Base-by-base conservation (phyloP, 2,113 vertebrate genomes). In the Brachyhypopomus gauderio region DNA sequence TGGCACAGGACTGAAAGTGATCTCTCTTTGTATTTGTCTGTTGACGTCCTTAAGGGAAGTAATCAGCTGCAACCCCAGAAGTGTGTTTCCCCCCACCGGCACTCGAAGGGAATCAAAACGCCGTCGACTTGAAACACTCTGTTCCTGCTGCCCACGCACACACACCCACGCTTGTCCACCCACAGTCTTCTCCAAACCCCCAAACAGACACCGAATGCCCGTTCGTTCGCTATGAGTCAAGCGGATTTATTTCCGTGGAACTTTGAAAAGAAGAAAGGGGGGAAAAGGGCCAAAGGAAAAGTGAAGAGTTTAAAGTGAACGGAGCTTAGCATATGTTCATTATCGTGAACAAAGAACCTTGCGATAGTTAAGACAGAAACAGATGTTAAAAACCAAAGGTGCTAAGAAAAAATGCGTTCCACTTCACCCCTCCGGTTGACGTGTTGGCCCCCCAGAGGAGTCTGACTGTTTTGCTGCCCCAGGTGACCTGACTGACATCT, bases 21-120 rank as follows among this genome's bases (percentile, higher is more conserved):
- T 77, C 36, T 34, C 38, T 64, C 45, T 72, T 11, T 48, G 56
- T 77, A 69, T 84, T 78, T 69, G 78, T 66, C 72, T 75, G 72
- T 75, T 52, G 66, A 75, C 30, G 79, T 81, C 79, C 79, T 81
- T 81, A 45, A 52, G 79, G 75, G 74, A 67, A 77, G 52, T 74
- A 80, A 85, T 85, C 79, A 81, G 62, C 79, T 81, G 75, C 74
- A 85, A 78, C 52, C 83, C 55, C 79, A 85, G 83, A 85, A 81
- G 83, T 63, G 27, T 5, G 27, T 81, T 85, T 74, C 34, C 55
- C 74, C 69, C 58, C 72, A 85, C 62, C 73, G 69, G 38, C 83
- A 81, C 79, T 85, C 70, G 30, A 70, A 74, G 69, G 75, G 78
- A 84, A 85, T 85, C 79, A 74, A 69, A 80, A 81, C 38, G 58